phyloP scores from a whole-genome alignment of 2,888 invertebrate genomes.

The Phalera bucephala region DNA sequence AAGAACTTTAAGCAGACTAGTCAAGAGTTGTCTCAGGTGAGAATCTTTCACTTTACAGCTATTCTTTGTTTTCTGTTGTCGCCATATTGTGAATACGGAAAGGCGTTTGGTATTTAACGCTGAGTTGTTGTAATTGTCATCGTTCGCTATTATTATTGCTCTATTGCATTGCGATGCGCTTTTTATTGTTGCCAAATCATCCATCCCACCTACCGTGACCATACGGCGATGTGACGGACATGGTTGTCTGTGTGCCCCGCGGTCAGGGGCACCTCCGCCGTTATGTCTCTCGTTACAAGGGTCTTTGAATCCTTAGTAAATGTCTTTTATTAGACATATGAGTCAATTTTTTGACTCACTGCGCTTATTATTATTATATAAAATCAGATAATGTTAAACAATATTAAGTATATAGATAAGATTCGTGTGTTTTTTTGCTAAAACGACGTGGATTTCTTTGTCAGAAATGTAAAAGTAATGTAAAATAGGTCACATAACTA shows the following conservation, averaged over 20 bases:
- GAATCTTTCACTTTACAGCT: constrained; percentile 58
- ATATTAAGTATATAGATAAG: too few relatives aligned
- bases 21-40: constrained; percentile 95
- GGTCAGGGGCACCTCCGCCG: background rate
- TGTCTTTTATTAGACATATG: too few relatives aligned
- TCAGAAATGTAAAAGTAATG: too few relatives aligned
- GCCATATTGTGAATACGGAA: constrained; percentile 70
- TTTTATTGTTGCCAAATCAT: constrained; percentile 30
- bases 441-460: too few relatives aligned
- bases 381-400: too few relatives aligned
- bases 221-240: constrained; percentile 16
- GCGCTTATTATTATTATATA: too few relatives aligned
- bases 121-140: constrained; percentile 19
- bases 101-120: constrained; percentile 38
- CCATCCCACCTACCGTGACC: constrained; percentile 18
- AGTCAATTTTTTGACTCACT: too few relatives aligned
- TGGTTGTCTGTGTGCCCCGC: constrained; percentile 13
- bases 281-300: background rate
- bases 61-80: constrained; percentile 71
- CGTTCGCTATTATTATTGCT: constrained; percentile 23
- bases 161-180: constrained; percentile 20
- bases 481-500: too few relatives aligned
- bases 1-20: constrained; percentile 96
- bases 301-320: too few relatives aligned
- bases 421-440: too few relatives aligned